Evolutionary conservation across 2,797 vertebrate species (phyloP), one percentile per base, ranked within the genome.

Genomic region (Nasua narica): DNA sequence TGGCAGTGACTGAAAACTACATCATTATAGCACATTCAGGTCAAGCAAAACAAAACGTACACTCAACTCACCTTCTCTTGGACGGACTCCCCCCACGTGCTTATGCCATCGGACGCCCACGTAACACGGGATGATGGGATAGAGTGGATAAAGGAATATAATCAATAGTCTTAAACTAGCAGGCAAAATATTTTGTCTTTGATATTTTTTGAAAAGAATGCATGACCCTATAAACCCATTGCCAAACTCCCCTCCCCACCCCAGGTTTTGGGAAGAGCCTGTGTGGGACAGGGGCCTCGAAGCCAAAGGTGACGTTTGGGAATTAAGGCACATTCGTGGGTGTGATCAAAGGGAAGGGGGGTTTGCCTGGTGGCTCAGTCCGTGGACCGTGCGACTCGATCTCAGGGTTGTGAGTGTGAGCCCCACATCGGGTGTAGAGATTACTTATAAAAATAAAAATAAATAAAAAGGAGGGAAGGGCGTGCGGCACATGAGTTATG

Each of bases 111-210:
- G 18, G 10, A 35, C 43, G 8, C 25, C 14, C 40, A 52, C 37
- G 11, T 43, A 27, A 13, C 9, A 21, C 35, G 76, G 18, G 23
- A 81, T 29, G 35, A 27, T 77, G 27, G 35, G 62, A 84, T 32
- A 27, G 15, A 78, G 10, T 1, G 14, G 16, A 5, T 19, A 54
- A n/a, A 56, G 52, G 27, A 43, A 48, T 40, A 27, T 6, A 74
- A 27, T 54, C 50, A 54, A 25, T 37, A 78, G 18, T 62, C 70
- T 48, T 70, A 67, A 40, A n/a, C 27, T 18, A n/a, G 10, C 40
- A 79, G 46, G 35, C 29, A 52, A n/a, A 69, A 60, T 91, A 52
- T 25, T 58, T 96, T 70, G 35, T 15, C 37, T 78, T 48, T 56
- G 27, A 87, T 37, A n/a, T n/a, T 83, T 50, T 37, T 67, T 18